Evolutionary conservation across 2,113 vertebrate genomes (phyloP), one percentile per base, ranked within the genome.

Genomic region (Forbesichthys papilliferus): DNA sequence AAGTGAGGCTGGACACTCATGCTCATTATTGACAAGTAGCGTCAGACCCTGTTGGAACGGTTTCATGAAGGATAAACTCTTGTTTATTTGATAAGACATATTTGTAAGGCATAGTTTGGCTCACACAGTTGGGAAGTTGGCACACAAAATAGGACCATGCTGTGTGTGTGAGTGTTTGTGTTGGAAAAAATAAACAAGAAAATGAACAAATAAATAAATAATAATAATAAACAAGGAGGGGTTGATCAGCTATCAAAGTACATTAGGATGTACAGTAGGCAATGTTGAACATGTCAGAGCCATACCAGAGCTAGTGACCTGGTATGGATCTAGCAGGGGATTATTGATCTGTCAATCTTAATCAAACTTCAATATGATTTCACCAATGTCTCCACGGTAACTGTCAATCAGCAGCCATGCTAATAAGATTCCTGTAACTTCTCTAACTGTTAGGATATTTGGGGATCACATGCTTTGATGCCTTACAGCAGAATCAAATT

Each of bases 41-140:
- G 60, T 8, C 36, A 42, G 36, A 71, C 62, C 27, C 2, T 3
- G 0, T 51, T 77, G 58, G 36, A 61, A 75, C 65, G 5, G 34
- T 67, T 75, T 83, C 46, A 74, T 65, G 64, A 60, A 73, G 70
- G 75, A 77, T 65, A 69, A 81, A 68, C 75, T 71, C 58, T 62
- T 64, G 53, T 78, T 58, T 12, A 48, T 68, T 66, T 76, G 13
- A 81, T 73, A 5, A 76, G 64, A 63, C 53, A 55, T 33, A 58
- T 77, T 48, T 68, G 55, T 69, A 42, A 42, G 36, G 36, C 56
- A 55, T 66, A 34, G 55, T 47, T 13, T 34, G n/a, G 14, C 20
- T 11, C 11, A 14, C 16, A 11, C 12, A 34, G 27, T 61, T 69
- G 56, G 56, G 36, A 51, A n/a, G 46, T 14, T 20, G 46, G 48